Evolutionary conservation across 2,113 vertebrate genomes (phyloP).

Genomic region (Centrocercus urophasianus): DNA sequence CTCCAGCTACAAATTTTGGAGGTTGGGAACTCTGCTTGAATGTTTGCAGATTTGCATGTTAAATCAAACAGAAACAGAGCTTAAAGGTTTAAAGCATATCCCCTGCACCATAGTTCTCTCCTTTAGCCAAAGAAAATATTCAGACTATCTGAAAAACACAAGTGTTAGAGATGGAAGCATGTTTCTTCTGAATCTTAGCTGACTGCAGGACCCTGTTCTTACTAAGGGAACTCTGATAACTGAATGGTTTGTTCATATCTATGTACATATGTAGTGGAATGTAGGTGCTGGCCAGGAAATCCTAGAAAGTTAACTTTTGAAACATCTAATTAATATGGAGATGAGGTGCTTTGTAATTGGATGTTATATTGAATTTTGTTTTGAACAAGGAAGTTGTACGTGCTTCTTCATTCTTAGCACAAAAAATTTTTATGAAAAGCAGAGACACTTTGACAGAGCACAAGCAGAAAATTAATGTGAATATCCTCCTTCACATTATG

Average conservation of each 20-base stretch:
- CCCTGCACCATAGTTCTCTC: not conserved
- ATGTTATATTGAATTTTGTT: not conserved
- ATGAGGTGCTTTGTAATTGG: not conserved
- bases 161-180: not conserved
- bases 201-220: not conserved
- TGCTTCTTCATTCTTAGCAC: not conserved
- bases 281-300: not conserved
- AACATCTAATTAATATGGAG: not conserved
- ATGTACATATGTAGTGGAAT: not conserved
- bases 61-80: not conserved
- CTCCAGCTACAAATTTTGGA: not conserved
- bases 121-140: not conserved
- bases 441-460: not conserved
- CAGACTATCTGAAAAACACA: not conserved
- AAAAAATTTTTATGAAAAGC: not conserved
- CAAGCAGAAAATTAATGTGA: not conserved
- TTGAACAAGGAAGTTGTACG: not conserved
- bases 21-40: not conserved
- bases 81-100: not conserved
- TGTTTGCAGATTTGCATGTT: not conserved
- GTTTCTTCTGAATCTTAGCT: not conserved
- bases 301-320: not conserved
- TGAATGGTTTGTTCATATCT: not conserved
- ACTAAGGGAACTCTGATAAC: not conserved
- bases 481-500: not conserved